These are phyloP conservation scores for Sarcoramphus papa DNA, from an alignment of 2,797 vertebrate species.

Conservation along the genomic window DNA sequence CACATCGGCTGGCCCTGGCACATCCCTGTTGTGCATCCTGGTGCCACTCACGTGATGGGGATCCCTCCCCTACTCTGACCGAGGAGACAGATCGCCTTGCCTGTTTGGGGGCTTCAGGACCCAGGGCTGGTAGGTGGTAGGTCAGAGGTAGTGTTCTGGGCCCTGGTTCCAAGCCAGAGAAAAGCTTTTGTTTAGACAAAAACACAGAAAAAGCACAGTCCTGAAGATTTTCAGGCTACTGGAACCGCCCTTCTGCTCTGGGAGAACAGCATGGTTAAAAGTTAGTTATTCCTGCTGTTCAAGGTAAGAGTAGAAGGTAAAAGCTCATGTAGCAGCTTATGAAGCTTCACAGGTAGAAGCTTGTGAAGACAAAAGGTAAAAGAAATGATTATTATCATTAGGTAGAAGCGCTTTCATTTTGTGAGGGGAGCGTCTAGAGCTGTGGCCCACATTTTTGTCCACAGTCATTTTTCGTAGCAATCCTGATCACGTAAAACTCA, in stretches of 20 bases:
- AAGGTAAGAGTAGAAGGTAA: neutral
- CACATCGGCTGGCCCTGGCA: fast-evolving
- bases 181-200: neutral
- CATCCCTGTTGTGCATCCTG: fast-evolving
- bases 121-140: neutral
- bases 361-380: neutral
- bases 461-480: neutral
- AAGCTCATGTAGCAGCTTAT: neutral
- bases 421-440: neutral
- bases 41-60: fast-evolving
- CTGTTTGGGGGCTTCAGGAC: neutral
- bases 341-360: neutral
- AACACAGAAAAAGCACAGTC: neutral
- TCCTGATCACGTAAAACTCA: neutral
- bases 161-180: neutral
- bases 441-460: neutral
- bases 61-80: neutral
- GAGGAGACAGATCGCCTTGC: neutral
- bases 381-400: neutral
- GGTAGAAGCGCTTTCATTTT: neutral
- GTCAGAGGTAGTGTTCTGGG: neutral
- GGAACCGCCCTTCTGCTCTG: neutral
- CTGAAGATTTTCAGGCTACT: neutral
- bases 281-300: neutral
- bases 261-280: neutral